Conservation (phyloP, 53 echinoderm and acorn worm species). For the Holothuria leucospilota region DNA sequence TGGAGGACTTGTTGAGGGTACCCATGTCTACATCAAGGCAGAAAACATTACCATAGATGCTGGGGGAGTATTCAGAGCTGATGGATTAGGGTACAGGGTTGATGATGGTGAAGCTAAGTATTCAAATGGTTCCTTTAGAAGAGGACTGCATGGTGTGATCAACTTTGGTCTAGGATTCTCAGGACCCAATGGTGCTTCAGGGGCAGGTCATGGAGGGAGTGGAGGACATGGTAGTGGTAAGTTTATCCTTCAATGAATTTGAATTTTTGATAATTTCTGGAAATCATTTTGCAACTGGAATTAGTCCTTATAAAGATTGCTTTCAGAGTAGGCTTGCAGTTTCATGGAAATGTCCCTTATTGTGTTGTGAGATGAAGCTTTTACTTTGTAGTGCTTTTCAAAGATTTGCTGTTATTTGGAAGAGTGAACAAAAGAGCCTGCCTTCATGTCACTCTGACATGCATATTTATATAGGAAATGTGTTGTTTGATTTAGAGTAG, state of each 20-base stretch:
- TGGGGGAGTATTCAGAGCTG: constrained; percentile 75
- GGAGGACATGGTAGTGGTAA: constrained; percentile 88
- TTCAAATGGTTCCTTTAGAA: constrained; percentile 71
- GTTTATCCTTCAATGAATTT: background rate
- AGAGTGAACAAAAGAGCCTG: too few species aligned
- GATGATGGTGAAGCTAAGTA: constrained; percentile 56
- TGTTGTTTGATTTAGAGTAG: too few species aligned
- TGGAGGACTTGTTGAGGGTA: constrained; percentile 84
- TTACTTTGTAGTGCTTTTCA: too few species aligned
- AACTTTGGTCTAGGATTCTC: constrained; percentile 75
- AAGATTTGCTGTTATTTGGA: too few species aligned
- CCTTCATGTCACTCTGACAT: too few species aligned
- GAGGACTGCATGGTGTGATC: constrained; percentile 86
- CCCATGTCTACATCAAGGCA: constrained; percentile 77
- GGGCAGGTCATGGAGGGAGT: constrained; percentile 93
- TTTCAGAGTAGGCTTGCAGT: background rate
- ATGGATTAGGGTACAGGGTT: constrained; percentile 73
- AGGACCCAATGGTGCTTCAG: constrained; percentile 64
- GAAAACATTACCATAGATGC: constrained; percentile 85
- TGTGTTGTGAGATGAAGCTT: too few species aligned
- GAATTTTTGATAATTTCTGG: too few species aligned
- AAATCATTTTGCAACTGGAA: too few species aligned
- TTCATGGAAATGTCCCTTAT: too few species aligned
- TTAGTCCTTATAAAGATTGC: constrained; percentile 3
- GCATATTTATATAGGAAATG: too few species aligned